Evolutionary conservation across 2,888 invertebrate genomes (phyloP).

Genomic region (Nebria salina): DNA sequence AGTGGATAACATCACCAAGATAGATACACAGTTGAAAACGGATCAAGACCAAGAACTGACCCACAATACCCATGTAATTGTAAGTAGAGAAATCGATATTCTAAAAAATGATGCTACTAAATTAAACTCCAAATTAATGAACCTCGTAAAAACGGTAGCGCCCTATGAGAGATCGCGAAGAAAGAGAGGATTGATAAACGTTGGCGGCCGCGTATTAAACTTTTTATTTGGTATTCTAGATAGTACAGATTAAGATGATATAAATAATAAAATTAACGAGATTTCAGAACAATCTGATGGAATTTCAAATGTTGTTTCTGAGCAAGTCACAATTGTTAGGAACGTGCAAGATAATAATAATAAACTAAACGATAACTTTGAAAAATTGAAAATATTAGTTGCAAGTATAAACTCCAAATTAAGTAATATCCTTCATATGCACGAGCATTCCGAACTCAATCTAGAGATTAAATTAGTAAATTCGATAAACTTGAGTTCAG

Average conservation of each 20-base stretch:
- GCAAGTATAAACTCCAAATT: constrained; percentile 15
- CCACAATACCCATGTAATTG: no score
- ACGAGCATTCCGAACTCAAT: neutral
- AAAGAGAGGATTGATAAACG: constrained; percentile 22
- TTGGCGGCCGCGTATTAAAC: constrained; percentile 18
- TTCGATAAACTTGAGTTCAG: constrained; percentile 4
- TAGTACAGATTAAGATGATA: constrained; percentile 14
- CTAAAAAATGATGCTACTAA: no score
- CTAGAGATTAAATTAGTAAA: constrained; percentile 16
- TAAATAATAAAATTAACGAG: constrained; percentile 23
- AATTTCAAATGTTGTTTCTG: constrained; percentile 17
- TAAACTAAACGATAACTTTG: constrained; percentile 7
- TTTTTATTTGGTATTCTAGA: constrained; percentile 14
- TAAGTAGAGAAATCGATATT: no score
- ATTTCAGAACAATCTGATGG: constrained; percentile 3
- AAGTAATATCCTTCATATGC: neutral
- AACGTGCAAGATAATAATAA: neutral
- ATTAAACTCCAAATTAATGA: no score
- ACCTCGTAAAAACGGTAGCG: no score
- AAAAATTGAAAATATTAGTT: constrained; percentile 5
- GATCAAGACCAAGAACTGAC: no score
- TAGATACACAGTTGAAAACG: no score
- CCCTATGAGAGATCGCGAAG: neutral
- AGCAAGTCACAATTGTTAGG: constrained; percentile 24
- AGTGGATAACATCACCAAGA: no score